These are phyloP conservation scores for Hoplostethus atlanticus DNA, from an alignment of 2,797 vertebrate species.

Conservation along the genomic window DNA sequence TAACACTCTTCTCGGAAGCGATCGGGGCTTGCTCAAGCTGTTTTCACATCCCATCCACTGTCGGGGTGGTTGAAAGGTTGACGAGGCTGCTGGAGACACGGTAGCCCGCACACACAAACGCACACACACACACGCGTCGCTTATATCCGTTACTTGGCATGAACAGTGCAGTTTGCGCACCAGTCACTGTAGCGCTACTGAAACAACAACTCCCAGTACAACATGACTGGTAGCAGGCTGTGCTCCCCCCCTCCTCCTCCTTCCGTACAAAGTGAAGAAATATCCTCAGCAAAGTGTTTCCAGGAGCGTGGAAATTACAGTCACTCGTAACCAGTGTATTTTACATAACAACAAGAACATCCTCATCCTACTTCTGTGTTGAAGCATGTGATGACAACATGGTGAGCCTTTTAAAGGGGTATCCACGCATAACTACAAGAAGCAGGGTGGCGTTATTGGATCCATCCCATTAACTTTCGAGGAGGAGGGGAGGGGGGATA, in stretches of 20 bases:
- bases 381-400: slow-evolving; percentile 81
- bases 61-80: not conserved
- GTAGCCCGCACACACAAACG: not conserved
- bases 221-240: slow-evolving; percentile 47
- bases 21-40: slow-evolving; percentile 18
- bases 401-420: slow-evolving; percentile 83
- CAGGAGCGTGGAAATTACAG: slow-evolving; percentile 1
- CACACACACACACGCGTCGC: slow-evolving; percentile 53
- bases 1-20: slow-evolving; percentile 37
- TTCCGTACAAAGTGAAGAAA: slow-evolving; percentile 43
- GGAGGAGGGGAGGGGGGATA: slow-evolving; percentile 21
- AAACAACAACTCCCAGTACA: slow-evolving; percentile 74
- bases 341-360: slow-evolving; percentile 71
- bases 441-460: slow-evolving; percentile 6
- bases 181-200: slow-evolving; percentile 51
- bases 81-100: not conserved
- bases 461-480: slow-evolving; percentile 50
- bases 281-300: slow-evolving; percentile 35
- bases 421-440: slow-evolving; percentile 61
- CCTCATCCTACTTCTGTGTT: slow-evolving; percentile 73
- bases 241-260: too few relatives aligned
- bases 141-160: slow-evolving; percentile 65
- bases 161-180: slow-evolving; percentile 67
- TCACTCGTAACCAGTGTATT: slow-evolving; percentile 39
- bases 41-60: slow-evolving; percentile 47